Base-by-base conservation (phyloP, 2,797 vertebrate species). In the Rhinogobio ventralis region DNA sequence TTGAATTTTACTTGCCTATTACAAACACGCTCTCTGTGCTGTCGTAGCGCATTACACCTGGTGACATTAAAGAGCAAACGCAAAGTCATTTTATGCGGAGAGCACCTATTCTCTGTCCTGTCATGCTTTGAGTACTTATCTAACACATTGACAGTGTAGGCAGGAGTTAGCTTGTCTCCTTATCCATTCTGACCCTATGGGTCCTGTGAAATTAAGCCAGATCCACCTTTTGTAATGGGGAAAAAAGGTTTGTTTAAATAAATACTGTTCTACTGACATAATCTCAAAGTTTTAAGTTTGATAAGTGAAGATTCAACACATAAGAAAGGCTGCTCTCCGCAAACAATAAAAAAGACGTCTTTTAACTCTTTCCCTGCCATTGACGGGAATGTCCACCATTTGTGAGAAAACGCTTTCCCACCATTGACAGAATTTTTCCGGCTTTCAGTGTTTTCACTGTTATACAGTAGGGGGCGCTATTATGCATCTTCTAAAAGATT, bases 1-100 rank as follows among this genome's bases (percentile, higher is more conserved):
- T 57, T 81, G 72, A 89, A 88, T 86, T 77, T 75, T n/a, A 62
- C 76, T 79, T 86, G 83, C 67, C 82, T 83, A 87, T 86, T 83
- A 78, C 60, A 82, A 42, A 46, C 69, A 78, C 8, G 3, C 55
- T 87, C 55, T 81, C 75, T 72, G 49, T n/a, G 51, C 84, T 87
- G 86, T 86, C 84, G 25, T 83, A 64, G 67, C 4, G 9, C 30
- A 87, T 87, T 88, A 88, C 79, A 82, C 78, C 84, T 64, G n/a
- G 19, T 71, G 89, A 45, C 82, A 85, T 81, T 72, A 85, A 82
- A 86, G 81, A 85, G 45, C 77, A 55, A 75, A 71, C 5, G 33
- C 20, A 42, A 75, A 36, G 64, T 78, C 72, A 67, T 77, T 85
- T 85, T 74, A 82, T 66, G 69, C 33, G 5, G n/a, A 60, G 57